phyloP scores from a whole-genome alignment of 1,140 invertebrate species.

The Pantala flavescens region DNA sequence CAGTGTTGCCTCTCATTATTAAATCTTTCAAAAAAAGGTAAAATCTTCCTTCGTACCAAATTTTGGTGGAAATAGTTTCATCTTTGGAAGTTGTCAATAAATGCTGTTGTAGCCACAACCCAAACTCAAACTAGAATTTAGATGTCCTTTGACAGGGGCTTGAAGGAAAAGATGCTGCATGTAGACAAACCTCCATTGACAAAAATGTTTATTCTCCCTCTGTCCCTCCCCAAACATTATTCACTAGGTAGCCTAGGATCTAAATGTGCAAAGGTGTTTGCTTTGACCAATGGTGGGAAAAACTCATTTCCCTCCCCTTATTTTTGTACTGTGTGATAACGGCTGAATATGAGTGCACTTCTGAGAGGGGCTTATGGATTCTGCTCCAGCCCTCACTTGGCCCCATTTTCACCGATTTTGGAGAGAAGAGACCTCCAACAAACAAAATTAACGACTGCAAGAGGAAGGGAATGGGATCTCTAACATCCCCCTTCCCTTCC shows the following conservation, averaged over 20 bases:
- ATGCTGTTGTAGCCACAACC: too few species aligned
- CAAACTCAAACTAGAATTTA: too few species aligned
- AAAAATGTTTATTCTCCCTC: neutral
- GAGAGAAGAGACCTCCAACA: neutral
- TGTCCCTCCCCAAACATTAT: neutral
- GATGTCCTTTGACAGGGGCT: too few species aligned
- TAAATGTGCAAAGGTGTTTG: slow-evolving; percentile 5
- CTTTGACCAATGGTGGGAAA: slow-evolving; percentile 3
- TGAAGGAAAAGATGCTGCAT: too few species aligned
- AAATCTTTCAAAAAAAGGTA: too few species aligned
- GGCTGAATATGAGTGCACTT: slow-evolving; percentile 8
- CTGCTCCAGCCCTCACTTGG: neutral
- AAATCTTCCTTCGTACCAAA: too few species aligned
- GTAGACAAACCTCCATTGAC: neutral
- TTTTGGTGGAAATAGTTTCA: too few species aligned
- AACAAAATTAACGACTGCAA: neutral
- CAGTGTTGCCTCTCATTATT: too few species aligned
- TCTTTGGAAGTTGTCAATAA: too few species aligned
- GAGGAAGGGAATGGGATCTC: neutral
- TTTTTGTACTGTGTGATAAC: slow-evolving; percentile 3
- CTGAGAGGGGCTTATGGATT: neutral
- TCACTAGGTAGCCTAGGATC: neutral
- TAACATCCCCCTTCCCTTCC: neutral
- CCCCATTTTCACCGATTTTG: neutral
- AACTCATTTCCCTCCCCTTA: neutral